Evolutionary conservation across 2,113 vertebrate species (phyloP), one percentile per base, ranked within the genome.

Genomic region (Podilymbus podiceps): DNA sequence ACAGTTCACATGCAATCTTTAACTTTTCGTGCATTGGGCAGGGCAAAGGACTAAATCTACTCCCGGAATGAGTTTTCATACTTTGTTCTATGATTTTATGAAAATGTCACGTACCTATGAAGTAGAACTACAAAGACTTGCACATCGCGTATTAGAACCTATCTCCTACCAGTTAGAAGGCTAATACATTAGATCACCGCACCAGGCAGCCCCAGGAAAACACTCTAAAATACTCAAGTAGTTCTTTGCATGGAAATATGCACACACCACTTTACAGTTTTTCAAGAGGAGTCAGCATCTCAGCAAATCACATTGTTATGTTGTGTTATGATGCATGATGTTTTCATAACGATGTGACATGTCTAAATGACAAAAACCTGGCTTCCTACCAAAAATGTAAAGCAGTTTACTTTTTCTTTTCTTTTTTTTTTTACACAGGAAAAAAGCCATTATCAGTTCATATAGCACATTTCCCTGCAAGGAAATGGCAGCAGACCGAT

Each of bases 311-410:
- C 88, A 95, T 83, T 96, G 92, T 94, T 97, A 96, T 35, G 74
- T 88, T 96, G 84, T 95, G 77, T 95, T 95, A 96, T 91, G 87
- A 97, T 94, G 93, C 94, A 98, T 95, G 91, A 96, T 96, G 67
- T 95, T 98, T 97, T 97, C 94, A 95, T 97, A 97, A 95, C 3
- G 82, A 97, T 67, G 62, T 91, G 94, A 93, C 95, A 96, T 76
- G 69, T 88, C 86, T 95, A 97, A 97, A 97, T 93, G 94, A 95
- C 95, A 96, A 97, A 98, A 98, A 40, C 13, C 77, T 98, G 97
- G 96, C 91, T 97, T 87, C 56, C 83, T 95, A 95, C 93, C 96
- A 97, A 97, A 98, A 97, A 92, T 56, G 50, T 89, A 97, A 97
- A 97, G 77, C 17, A 77, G 62, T 53, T 96, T 59, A 79, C 33